These are phyloP conservation scores for Hydrozoanthus tunicans DNA, from an alignment of 64 coral and sea anemone species.

Conservation along the genomic window DNA sequence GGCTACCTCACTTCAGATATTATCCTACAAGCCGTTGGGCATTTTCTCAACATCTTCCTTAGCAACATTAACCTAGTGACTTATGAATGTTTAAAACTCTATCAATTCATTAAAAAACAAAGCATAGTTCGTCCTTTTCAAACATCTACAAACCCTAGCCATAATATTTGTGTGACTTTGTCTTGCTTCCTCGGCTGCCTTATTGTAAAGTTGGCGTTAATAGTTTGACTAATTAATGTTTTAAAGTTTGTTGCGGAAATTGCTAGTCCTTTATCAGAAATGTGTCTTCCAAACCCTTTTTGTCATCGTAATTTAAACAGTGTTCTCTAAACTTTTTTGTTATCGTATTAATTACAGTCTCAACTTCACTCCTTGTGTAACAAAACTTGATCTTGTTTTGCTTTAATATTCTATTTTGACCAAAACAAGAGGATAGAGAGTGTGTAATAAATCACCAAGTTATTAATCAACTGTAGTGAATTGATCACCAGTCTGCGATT, in stretches of 20 bases:
- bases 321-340: not conserved
- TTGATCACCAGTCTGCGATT: not conserved
- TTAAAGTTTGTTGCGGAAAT: constrained; percentile 31
- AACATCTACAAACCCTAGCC: constrained; percentile 32
- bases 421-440: not conserved
- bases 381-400: not conserved
- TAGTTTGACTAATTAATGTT: constrained; percentile 54
- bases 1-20: not conserved
- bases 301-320: not conserved
- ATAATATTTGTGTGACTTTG: constrained; percentile 44
- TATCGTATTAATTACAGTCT: not conserved
- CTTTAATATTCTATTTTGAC: not conserved
- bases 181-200: constrained; percentile 4
- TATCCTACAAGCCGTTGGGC: not conserved
- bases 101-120: constrained; percentile 28
- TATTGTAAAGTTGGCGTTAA: constrained; percentile 21
- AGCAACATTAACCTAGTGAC: not conserved
- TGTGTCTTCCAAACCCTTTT: not conserved
- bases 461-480: not conserved
- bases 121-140: constrained; percentile 16
- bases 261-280: not conserved
- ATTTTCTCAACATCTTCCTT: not conserved
- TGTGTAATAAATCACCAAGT: not conserved
- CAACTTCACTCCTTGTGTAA: not conserved
- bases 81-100: constrained; percentile 18